Evolutionary conservation across 1,140 invertebrate genomes (phyloP).

Genomic region (Drosophila dunni): DNA sequence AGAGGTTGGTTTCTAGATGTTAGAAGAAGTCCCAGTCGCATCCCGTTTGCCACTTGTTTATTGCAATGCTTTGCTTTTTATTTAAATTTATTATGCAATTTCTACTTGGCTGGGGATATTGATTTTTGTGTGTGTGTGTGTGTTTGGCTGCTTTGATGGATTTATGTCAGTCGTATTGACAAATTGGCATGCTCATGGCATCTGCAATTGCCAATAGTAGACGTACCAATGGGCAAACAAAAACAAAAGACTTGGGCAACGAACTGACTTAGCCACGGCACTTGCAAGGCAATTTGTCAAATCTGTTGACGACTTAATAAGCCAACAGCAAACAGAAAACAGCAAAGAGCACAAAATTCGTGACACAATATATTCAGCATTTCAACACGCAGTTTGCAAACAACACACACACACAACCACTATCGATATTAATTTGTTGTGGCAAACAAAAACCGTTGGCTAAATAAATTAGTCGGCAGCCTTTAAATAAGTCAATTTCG

Average conservation of each 20-base stretch:
- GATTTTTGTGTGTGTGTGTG: conserved; percentile 32
- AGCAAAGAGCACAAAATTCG: conserved; percentile 30
- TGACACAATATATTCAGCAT: conserved; percentile 36
- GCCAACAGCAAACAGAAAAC: conserved; percentile 6
- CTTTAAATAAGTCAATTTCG: conserved; percentile 39
- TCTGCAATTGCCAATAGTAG: conserved; percentile 46
- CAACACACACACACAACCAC: conserved; percentile 3
- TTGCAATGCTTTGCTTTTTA: conserved; percentile 56
- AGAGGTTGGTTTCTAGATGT: conserved; percentile 18
- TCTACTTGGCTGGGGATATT: conserved; percentile 42
- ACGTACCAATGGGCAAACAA: conserved; percentile 40
- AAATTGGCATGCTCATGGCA: conserved; percentile 68
- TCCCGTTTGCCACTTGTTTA: conserved; percentile 54
- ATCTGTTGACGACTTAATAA: conserved; percentile 52
- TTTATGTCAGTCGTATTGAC: conserved; percentile 74
- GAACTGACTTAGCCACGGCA: conserved; percentile 28
- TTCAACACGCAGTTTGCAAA: conserved; percentile 29
- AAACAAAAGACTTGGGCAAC: conserved; percentile 55
- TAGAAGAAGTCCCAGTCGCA: conserved; percentile 58
- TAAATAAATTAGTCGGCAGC: background rate
- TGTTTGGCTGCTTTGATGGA: conserved; percentile 60
- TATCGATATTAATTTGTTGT: conserved; percentile 20
- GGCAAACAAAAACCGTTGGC: background rate
- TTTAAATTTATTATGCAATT: conserved; percentile 72
- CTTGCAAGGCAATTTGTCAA: conserved; percentile 52